These are phyloP conservation scores for chimpanzee (Pan troglodytes) DNA, from an alignment of 2,113 vertebrate species.

Conservation along the genomic window DNA sequence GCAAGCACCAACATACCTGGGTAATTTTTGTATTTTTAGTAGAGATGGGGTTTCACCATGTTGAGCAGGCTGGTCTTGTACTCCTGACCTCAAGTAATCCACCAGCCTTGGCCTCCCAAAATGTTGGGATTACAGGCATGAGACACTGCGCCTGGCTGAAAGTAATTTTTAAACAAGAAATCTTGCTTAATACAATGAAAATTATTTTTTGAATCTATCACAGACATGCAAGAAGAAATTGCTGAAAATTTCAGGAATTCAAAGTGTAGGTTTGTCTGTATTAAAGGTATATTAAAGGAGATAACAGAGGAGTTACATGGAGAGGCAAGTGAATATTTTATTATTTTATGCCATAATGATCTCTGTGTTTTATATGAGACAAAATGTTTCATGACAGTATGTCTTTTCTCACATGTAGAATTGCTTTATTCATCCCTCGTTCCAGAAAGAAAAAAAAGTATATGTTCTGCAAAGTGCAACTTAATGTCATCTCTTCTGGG, in stretches of 20 bases:
- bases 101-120: too few relatives aligned
- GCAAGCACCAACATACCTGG: rapidly evolving
- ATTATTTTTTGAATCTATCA: neutral
- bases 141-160: neutral
- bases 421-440: neutral
- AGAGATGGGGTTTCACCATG: too few relatives aligned
- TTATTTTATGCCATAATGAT: neutral
- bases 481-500: neutral
- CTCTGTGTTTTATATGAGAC: neutral
- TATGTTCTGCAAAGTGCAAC: neutral
- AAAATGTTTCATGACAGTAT: neutral
- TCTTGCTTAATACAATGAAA: neutral
- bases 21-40: too few relatives aligned
- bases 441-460: constrained; percentile 30
- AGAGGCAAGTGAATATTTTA: rapidly evolving
- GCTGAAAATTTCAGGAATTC: neutral
- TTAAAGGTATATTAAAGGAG: neutral
- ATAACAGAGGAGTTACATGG: neutral
- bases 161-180: neutral
- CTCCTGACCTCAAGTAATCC: too few relatives aligned
- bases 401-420: neutral
- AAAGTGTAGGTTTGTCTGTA: rapidly evolving
- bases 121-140: too few relatives aligned
- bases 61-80: too few relatives aligned
- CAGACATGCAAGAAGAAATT: neutral